Evolutionary conservation across 2,113 vertebrate genomes (phyloP).

Genomic region (Garra rufa): DNA sequence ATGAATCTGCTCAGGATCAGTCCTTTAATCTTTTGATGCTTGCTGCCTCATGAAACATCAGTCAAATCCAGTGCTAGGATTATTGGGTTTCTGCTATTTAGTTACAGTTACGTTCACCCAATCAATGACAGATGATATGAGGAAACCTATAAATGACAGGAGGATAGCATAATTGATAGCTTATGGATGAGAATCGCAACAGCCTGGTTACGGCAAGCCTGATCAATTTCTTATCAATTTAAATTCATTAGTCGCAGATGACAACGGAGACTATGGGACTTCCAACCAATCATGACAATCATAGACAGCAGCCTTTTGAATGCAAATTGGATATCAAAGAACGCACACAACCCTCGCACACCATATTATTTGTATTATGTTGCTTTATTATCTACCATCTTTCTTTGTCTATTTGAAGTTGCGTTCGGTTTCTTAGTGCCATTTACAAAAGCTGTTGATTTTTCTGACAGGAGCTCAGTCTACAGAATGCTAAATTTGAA

Average conservation of each 20-base stretch:
- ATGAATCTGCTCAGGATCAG: not conserved
- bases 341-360: constrained; percentile 22
- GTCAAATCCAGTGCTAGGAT: not conserved
- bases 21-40: constrained; percentile 2
- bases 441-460: constrained; percentile 66
- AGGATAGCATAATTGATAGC: constrained; percentile 42
- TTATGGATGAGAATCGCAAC: constrained; percentile 37
- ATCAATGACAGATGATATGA: constrained; percentile 28
- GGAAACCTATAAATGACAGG: constrained; percentile 38
- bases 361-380: not conserved
- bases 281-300: constrained; percentile 43
- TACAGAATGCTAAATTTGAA: constrained; percentile 63
- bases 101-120: constrained; percentile 49
- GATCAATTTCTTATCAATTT: constrained; percentile 61
- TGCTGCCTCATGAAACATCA: constrained; percentile 3
- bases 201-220: constrained; percentile 36
- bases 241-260: constrained; percentile 54
- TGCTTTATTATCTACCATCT: constrained; percentile 2
- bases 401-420: constrained; percentile 1
- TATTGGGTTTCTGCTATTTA: constrained; percentile 33
- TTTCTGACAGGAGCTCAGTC: constrained; percentile 53
- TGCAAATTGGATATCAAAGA: constrained; percentile 39
- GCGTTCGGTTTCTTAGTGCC: constrained; percentile 12
- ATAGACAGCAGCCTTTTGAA: constrained; percentile 36
- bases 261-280: constrained; percentile 47